Conservation (phyloP, 2,113 vertebrate species). For the Naja naja region DNA sequence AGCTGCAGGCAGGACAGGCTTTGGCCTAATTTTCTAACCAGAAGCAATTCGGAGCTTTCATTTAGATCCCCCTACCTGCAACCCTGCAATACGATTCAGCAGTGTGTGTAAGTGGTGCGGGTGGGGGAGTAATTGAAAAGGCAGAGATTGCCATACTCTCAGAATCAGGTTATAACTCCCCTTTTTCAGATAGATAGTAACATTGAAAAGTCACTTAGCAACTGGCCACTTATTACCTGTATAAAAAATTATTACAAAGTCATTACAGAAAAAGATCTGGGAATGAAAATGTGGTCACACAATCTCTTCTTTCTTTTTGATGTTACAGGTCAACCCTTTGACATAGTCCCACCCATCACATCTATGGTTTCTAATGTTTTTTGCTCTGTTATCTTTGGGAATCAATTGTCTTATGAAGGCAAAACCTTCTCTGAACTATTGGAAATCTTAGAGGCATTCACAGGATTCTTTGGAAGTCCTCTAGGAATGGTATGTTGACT, state of each 20-base stretch:
- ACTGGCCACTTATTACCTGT: too few relatives aligned
- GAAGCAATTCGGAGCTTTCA: too few relatives aligned
- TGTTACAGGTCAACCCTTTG: not conserved
- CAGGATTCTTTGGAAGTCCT: fast-evolving
- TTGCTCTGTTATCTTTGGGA: not conserved
- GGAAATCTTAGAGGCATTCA: fast-evolving
- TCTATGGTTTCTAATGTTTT: not conserved
- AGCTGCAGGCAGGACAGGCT: too few relatives aligned
- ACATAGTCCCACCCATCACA: not conserved
- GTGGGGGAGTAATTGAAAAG: too few relatives aligned
- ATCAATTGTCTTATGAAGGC: not conserved
- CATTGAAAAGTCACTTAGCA: not conserved
- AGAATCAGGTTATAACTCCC: not conserved
- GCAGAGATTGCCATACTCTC: not conserved
- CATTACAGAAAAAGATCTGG: not conserved
- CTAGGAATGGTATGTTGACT: not conserved
- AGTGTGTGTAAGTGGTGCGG: too few relatives aligned
- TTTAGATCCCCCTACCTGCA: too few relatives aligned
- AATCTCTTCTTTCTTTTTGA: not conserved
- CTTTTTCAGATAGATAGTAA: not conserved
- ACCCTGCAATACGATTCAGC: too few relatives aligned
- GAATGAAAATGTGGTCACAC: not conserved
- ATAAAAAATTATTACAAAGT: too few relatives aligned
- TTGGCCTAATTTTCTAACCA: too few relatives aligned
- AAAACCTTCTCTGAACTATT: not conserved